These are phyloP conservation scores for Hypocryptadius cinnamomeus DNA, from an alignment of 2,113 vertebrate species.

Conservation along the genomic window DNA sequence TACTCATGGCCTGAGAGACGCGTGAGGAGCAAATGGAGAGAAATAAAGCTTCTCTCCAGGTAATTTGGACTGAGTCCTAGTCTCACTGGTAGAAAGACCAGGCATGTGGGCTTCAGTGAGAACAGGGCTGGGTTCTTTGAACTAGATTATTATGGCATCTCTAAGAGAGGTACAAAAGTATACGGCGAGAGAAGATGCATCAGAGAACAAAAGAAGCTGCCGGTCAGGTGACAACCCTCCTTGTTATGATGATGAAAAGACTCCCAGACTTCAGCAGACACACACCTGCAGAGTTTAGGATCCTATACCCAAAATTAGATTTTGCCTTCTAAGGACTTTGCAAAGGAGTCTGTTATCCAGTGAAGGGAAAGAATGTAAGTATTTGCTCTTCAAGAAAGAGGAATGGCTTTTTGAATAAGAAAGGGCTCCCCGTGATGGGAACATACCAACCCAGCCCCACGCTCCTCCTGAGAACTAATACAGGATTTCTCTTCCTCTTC, in stretches of 20 bases:
- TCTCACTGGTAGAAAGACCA: neutral
- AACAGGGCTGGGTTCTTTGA: constrained; percentile 41
- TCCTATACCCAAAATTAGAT: neutral
- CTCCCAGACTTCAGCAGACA: neutral
- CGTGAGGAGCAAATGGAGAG: neutral
- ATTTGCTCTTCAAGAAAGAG: neutral
- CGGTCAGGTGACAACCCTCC: neutral
- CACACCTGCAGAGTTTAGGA: neutral
- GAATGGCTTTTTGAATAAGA: neutral
- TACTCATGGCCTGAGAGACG: constrained; percentile 5
- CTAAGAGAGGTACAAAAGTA: neutral
- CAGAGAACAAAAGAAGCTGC: neutral
- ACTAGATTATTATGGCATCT: constrained; percentile 14
- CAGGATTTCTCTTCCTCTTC: neutral
- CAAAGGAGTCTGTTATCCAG: neutral
- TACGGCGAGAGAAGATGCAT: neutral
- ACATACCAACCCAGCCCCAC: neutral
- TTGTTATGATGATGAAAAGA: neutral
- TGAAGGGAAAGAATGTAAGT: neutral
- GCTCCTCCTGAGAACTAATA: neutral
- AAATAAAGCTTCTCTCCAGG: constrained; percentile 21
- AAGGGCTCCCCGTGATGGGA: neutral
- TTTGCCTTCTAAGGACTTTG: neutral
- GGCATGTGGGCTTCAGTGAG: constrained; percentile 17
- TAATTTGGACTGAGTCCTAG: neutral